A percentile compares a stretch with the other conserved stretches of the same genome.
phyloP scores from a whole-genome alignment of 2,113 vertebrate genomes.

The Thinocorus orbignyianus region DNA sequence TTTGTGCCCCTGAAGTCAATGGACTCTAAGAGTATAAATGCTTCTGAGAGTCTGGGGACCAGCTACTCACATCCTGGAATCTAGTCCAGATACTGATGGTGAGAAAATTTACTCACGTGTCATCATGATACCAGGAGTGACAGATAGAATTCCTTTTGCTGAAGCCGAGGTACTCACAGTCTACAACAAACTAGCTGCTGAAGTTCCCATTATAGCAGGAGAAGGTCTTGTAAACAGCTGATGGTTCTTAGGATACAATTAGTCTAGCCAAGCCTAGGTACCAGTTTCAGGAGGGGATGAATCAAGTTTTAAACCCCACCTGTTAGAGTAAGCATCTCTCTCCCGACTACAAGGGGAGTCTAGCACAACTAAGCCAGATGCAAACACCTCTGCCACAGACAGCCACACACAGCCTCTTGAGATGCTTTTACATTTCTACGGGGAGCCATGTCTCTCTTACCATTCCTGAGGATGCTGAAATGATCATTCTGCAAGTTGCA shows the following conservation, averaged over 20 bases:
- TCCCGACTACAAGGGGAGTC: neutral
- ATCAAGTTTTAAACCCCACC: neutral
- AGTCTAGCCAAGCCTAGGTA: neutral
- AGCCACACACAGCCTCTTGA: neutral
- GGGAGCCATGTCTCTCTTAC: neutral
- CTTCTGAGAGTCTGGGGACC: neutral
- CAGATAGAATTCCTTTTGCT: neutral
- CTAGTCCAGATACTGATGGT: neutral
- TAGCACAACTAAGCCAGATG: neutral
- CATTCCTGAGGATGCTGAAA: neutral
- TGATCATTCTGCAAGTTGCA: neutral
- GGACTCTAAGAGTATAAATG: neutral
- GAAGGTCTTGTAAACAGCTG: neutral
- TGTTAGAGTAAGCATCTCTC: neutral
- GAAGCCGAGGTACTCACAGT: neutral
- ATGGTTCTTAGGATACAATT: neutral
- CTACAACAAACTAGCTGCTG: neutral
- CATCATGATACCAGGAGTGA: fast-evolving
- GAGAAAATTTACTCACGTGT: neutral
- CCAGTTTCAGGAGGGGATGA: neutral
- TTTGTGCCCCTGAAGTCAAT: neutral
- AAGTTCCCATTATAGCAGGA: neutral
- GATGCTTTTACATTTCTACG: neutral
- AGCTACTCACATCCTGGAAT: neutral
- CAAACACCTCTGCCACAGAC: neutral